A percentile compares a stretch with the other conserved stretches of the same genome.
phyloP scores from a whole-genome alignment of 2,113 vertebrate species.

The Tretioscincus oriximinensis region DNA sequence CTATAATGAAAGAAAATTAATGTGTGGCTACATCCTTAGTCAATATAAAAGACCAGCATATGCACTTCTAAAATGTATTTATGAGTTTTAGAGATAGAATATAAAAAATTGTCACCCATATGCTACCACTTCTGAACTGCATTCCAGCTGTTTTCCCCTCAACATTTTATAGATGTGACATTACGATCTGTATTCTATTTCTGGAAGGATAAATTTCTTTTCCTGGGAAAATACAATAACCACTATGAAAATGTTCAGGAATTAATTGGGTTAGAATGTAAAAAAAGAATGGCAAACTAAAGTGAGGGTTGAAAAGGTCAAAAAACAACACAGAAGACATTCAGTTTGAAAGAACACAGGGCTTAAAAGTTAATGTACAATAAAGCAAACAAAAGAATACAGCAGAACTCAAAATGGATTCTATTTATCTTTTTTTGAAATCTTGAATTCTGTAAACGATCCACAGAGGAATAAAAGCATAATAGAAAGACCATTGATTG shows the following conservation, averaged over 20 bases:
- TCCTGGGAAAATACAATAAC: not conserved
- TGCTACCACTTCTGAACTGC: too few species aligned
- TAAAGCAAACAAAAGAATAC: not conserved
- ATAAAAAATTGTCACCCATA: not conserved
- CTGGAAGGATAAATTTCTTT: not conserved
- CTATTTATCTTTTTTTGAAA: not conserved
- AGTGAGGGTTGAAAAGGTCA: not conserved
- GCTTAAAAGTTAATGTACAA: not conserved
- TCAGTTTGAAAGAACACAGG: not conserved
- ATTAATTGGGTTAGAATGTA: not conserved
- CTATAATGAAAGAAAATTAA: not conserved
- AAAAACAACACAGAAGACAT: not conserved
- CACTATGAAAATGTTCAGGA: not conserved
- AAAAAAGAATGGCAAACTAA: not conserved
- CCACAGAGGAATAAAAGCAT: slow-evolving; percentile 4
- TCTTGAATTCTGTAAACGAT: not conserved
- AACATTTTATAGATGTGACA: too few species aligned
- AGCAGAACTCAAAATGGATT: not conserved
- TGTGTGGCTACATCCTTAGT: not conserved
- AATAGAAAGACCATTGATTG: not conserved
- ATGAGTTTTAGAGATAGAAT: too few species aligned
- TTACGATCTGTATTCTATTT: too few species aligned
- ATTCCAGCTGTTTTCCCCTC: too few species aligned
- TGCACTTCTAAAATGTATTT: too few species aligned
- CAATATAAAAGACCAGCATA: too few species aligned